These are phyloP conservation scores for Saimiri boliviensis DNA, from an alignment of 2,113 vertebrate genomes.

Conservation along the genomic window DNA sequence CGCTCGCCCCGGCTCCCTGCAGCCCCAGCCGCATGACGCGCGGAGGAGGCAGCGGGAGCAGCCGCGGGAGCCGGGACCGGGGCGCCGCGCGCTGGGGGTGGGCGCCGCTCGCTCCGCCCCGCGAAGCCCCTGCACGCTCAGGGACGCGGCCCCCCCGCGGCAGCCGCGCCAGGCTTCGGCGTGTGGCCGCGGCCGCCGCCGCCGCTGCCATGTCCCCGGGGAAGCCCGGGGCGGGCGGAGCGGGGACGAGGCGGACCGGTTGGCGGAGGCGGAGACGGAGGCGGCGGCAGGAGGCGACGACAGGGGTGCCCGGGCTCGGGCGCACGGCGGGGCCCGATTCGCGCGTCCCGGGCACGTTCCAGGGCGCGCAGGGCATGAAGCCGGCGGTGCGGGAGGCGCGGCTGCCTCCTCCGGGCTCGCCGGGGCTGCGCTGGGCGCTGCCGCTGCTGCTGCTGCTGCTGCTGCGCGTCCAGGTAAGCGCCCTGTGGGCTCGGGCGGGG, in stretches of 20 bases:
- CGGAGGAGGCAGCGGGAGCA: constrained; percentile 71
- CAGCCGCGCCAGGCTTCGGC: constrained; percentile 52
- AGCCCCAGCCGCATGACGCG: constrained; percentile 73
- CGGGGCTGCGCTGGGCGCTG: constrained; percentile 53
- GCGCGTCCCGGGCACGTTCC: constrained; percentile 64
- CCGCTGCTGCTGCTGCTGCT: constrained; percentile 63
- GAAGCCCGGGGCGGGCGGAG: constrained; percentile 78
- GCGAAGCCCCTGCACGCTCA: constrained; percentile 48
- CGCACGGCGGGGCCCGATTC: constrained; percentile 47
- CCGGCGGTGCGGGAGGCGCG: constrained; percentile 61
- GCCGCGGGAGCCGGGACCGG: constrained; percentile 9
- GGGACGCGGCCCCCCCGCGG: constrained; percentile 10
- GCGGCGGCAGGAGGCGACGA: constrained; percentile 57
- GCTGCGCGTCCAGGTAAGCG: constrained; percentile 70
- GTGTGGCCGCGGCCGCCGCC: constrained; percentile 70
- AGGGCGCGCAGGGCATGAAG: constrained; percentile 73
- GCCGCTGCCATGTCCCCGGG: constrained; percentile 81
- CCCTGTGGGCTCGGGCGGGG: background rate
- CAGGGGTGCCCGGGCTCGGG: constrained; percentile 33
- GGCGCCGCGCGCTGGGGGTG: constrained; percentile 57
- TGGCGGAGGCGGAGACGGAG: constrained; percentile 72
- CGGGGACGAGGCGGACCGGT: constrained; percentile 66
- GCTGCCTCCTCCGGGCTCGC: constrained; percentile 50
- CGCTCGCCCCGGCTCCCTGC: constrained; percentile 58
- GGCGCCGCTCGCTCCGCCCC: constrained; percentile 70